Base-by-base conservation (phyloP, 2,888 invertebrate species). In the Zygothrica quintamaculata region DNA sequence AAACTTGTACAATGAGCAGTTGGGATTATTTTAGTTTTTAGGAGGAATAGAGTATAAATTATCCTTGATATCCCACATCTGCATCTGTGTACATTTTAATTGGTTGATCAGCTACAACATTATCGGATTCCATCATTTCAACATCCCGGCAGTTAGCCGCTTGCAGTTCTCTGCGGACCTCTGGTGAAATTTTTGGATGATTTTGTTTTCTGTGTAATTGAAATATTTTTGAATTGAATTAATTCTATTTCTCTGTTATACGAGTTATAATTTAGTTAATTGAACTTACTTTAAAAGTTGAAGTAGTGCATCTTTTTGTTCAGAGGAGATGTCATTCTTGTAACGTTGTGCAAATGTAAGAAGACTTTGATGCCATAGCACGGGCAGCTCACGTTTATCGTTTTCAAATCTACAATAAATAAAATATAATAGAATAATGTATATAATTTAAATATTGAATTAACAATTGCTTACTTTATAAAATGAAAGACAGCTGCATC, bases 401-500 rank as follows among this genome's bases (percentile, higher is more conserved):
- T 92, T 92, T 89, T 95, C 94, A 91, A 99, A 98, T 88, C 98
- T 97, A 87, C 15, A 31, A 22, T 1, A 3, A 3, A 18, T 12
- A 25, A 1, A 1, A 34, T 16, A 16, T 31, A 3, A 3, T 52
- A 1, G 2, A 4, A 2, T 7, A n/a, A n/a, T n/a, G 15, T 0
- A 25, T 4, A 0, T 15, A 3, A 26, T 11, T 25, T 22, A n/a
- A 8, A 18, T 1, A 3, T 1, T n/a, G 8, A 2, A 29, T 39
- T 3, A 50, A 1, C 8, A 6, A 16, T 18, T 15, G 1, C 11
- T 40, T 92, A 97, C 97, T 96, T 95, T 29, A 98, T 89, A 90
- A 99, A 99, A 91, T 99, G 99, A 88, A 96, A 96, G 1, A 99
- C 98, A 4, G 98, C 94, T 9, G 96, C 97, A 92, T 99, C 99